These are phyloP conservation scores for Oreochromis mossambicus DNA, from an alignment of 2,797 vertebrate genomes.

Conservation along the genomic window DNA sequence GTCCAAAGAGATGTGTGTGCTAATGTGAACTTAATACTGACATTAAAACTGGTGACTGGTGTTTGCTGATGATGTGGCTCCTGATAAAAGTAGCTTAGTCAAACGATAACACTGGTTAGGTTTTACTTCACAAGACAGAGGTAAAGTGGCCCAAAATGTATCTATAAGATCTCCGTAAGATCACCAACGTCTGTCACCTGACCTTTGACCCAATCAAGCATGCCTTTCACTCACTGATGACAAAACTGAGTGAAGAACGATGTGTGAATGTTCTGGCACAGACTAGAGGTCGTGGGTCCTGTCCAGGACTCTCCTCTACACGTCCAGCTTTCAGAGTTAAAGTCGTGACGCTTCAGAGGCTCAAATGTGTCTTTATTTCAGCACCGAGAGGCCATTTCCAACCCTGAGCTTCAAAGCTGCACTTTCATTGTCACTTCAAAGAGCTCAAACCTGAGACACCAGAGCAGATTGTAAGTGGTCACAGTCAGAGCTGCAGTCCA, in stretches of 20 bases:
- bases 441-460: constrained; percentile 17
- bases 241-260: background rate
- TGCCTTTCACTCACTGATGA: accelerated
- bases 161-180: accelerated
- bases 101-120: background rate
- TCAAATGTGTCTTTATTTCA: background rate
- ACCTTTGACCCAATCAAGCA: background rate
- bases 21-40: background rate
- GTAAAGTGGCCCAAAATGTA: background rate
- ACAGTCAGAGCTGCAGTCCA: background rate
- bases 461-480: background rate
- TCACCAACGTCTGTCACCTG: background rate
- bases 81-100: background rate
- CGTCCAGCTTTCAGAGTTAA: background rate
- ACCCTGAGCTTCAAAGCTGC: constrained; percentile 40
- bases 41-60: accelerated
- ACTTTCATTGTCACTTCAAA: constrained; percentile 29
- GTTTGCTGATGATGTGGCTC: background rate
- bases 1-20: background rate
- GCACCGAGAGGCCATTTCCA: background rate
- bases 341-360: background rate
- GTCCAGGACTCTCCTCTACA: background rate
- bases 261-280: accelerated
- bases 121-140: background rate
- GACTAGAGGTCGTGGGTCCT: background rate